Evolutionary conservation across 2,888 invertebrate species (phyloP).

Genomic region (Hemicrepidius hirtus): DNA sequence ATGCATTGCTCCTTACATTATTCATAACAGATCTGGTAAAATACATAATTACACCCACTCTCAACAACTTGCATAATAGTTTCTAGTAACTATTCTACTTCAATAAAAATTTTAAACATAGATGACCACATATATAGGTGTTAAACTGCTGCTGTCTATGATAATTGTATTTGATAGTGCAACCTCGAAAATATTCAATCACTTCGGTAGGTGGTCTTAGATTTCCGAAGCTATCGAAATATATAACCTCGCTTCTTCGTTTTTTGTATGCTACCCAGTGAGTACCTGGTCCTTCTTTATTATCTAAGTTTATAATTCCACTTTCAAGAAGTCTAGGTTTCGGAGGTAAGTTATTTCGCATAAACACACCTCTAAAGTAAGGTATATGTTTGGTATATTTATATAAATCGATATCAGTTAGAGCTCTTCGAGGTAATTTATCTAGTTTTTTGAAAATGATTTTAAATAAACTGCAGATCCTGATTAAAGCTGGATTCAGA

Average conservation of each 20-base stretch:
- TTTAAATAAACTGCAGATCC: constrained; percentile 52
- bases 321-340: constrained; percentile 56
- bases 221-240: constrained; percentile 68
- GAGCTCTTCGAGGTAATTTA: constrained; percentile 54
- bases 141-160: constrained; percentile 49
- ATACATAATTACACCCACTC: no score
- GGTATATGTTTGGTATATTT: constrained; percentile 51
- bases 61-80: no score
- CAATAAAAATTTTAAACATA: constrained; percentile 56
- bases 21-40: not conserved
- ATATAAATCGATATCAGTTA: constrained; percentile 57
- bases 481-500: no score
- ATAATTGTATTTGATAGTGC: constrained; percentile 44
- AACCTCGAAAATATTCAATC: constrained; percentile 43
- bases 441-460: constrained; percentile 54
- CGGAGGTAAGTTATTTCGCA: constrained; percentile 57
- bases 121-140: constrained; percentile 48
- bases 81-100: no score
- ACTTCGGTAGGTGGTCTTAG: constrained; percentile 60
- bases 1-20: no score
- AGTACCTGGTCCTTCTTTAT: constrained; percentile 58
- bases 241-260: constrained; percentile 59
- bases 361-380: constrained; percentile 61
- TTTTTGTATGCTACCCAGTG: constrained; percentile 67
- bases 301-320: constrained; percentile 63